A percentile compares a stretch with the other conserved stretches of the same genome.
Evolutionary conservation across 2,797 vertebrate genomes (phyloP).

Genomic region (Caiman crocodilus): DNA sequence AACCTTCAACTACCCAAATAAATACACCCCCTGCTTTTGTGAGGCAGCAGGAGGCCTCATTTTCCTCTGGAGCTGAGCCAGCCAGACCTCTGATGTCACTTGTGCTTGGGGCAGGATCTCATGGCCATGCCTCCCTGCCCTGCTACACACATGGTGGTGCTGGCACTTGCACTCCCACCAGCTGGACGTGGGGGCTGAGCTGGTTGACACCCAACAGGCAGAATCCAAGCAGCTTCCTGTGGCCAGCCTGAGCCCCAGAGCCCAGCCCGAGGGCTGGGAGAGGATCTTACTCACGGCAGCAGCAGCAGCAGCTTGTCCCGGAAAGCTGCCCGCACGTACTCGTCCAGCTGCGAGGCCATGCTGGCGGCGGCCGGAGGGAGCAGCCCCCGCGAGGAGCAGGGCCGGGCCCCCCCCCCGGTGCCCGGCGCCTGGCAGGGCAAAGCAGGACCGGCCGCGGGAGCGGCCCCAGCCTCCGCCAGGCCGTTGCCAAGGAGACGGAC

Average conservation of each 20-base stretch:
- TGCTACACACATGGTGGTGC: not conserved
- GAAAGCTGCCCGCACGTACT: conserved; percentile 35
- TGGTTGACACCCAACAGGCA: too few relatives aligned
- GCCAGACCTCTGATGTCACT: not conserved
- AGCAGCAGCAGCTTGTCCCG: conserved; percentile 57
- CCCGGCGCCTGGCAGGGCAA: rapidly evolving
- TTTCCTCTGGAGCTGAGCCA: not conserved
- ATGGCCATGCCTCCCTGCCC: not conserved
- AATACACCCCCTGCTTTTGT: not conserved
- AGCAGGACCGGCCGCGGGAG: not conserved
- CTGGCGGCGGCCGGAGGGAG: rapidly evolving
- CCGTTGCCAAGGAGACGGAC: conserved; percentile 44
- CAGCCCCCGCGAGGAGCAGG: not conserved
- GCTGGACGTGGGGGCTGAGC: too few relatives aligned
- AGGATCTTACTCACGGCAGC: conserved; percentile 74
- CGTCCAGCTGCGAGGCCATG: conserved; percentile 71
- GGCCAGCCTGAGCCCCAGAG: too few relatives aligned
- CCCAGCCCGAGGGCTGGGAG: not conserved
- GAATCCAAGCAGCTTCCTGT: too few relatives aligned
- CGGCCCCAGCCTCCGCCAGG: not conserved
- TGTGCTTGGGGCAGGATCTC: not conserved
- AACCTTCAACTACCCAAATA: not conserved
- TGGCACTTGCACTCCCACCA: too few relatives aligned
- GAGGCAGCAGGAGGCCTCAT: not conserved
- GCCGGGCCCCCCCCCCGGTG: rapidly evolving